Percentiles rank a stretch among this genome's conserved stretches.
Conservation (phyloP, 2,888 invertebrate genomes). For the Parnassius glacialis region DNA sequence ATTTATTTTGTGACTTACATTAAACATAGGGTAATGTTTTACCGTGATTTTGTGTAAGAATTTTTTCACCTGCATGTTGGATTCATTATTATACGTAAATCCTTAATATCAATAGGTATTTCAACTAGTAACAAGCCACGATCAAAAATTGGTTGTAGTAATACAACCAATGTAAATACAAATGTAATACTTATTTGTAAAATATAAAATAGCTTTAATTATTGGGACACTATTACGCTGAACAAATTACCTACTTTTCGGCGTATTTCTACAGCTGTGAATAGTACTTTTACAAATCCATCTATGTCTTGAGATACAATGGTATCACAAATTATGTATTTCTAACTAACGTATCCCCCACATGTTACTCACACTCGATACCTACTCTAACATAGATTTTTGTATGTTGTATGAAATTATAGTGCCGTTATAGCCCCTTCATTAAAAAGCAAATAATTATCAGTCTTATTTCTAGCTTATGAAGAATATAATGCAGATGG, state of each 20-base stretch:
- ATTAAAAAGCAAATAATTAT: constrained; percentile 62
- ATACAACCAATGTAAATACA: no score
- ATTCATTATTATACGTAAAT: no score
- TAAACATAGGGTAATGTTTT: no score
- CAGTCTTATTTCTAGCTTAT: constrained; percentile 76
- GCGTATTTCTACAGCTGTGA: background rate
- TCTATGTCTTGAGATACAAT: background rate
- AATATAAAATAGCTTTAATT: no score
- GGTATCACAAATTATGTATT: constrained; percentile 1
- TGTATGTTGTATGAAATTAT: background rate
- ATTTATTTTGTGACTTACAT: no score
- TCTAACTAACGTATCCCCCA: constrained; percentile 7
- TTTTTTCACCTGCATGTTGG: no score
- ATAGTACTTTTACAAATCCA: background rate
- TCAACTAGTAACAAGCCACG: no score
- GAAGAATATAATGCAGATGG: constrained; percentile 40
- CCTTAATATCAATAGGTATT: no score
- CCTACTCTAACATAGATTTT: background rate
- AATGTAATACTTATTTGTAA: no score
- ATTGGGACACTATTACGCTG: background rate
- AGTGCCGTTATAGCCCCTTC: constrained; percentile 4
- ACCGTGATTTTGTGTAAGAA: no score
- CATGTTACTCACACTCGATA: constrained; percentile 8
- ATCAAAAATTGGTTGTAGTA: no score
- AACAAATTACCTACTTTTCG: background rate